phyloP scores from a whole-genome alignment of 1,140 invertebrate species.

The Eurosta solidaginis region DNA sequence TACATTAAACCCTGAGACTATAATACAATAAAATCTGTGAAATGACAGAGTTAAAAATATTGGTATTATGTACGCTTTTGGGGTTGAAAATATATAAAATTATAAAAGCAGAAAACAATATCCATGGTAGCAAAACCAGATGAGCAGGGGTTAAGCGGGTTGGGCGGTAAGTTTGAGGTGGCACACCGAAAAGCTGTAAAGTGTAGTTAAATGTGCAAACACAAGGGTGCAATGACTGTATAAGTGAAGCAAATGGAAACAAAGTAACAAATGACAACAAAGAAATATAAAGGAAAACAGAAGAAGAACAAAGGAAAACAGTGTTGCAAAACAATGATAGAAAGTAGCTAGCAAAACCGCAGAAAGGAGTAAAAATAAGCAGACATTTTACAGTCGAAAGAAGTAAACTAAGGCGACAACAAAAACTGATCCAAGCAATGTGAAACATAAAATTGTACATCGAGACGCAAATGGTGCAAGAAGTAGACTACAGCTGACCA shows the following conservation, averaged over 20 bases:
- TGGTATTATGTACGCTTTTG: too few species aligned
- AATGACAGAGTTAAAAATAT: too few species aligned
- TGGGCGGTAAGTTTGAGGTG: not conserved
- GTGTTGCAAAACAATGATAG: not conserved
- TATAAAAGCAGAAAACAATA: not conserved
- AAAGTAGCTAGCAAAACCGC: not conserved
- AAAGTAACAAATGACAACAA: not conserved
- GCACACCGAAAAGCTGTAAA: not conserved
- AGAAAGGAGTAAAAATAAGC: slow-evolving; percentile 10
- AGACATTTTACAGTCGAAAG: not conserved
- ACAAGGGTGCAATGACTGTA: slow-evolving; percentile 14
- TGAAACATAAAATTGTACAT: not conserved
- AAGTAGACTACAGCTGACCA: not conserved
- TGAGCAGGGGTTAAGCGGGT: not conserved
- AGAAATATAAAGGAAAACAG: not conserved
- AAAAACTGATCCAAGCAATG: not conserved
- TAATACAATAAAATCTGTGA: too few species aligned
- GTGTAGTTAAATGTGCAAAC: not conserved
- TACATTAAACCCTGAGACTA: too few species aligned
- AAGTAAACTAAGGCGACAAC: not conserved
- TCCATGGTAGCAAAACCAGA: not conserved
- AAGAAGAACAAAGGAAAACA: not conserved
- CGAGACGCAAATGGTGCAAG: not conserved
- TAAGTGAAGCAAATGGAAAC: not conserved
- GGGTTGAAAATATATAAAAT: not conserved